Evolutionary conservation across 2,113 vertebrate species (phyloP).

Genomic region (Turdus rufiventris): DNA sequence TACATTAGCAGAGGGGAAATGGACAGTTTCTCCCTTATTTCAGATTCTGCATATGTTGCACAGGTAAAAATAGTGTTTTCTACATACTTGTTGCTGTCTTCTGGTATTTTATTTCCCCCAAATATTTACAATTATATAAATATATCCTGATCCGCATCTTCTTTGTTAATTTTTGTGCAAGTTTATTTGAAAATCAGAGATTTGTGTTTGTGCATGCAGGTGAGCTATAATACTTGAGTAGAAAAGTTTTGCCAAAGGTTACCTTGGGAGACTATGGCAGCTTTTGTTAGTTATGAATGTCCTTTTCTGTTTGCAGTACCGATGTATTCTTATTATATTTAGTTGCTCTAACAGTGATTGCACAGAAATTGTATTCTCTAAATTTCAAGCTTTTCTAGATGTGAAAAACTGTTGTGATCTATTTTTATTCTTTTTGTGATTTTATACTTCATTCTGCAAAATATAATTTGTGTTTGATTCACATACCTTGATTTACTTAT

Average conservation of each 20-base stretch:
- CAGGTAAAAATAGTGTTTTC: constrained; percentile 79
- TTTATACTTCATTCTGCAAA: background rate
- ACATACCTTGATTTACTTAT: background rate
- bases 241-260: background rate
- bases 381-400: background rate
- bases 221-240: background rate
- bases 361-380: background rate
- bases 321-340: background rate
- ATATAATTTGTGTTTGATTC: background rate
- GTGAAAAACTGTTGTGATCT: background rate
- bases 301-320: background rate
- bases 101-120: background rate
- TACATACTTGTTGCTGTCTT: background rate
- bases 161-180: background rate
- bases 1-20: constrained; percentile 94
- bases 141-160: background rate
- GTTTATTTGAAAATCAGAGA: background rate
- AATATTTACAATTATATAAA: background rate
- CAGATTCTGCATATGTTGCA: constrained; percentile 93
- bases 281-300: background rate
- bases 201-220: background rate
- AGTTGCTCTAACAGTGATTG: background rate
- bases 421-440: background rate
- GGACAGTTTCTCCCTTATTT: constrained; percentile 97
- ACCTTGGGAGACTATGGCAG: background rate